These are phyloP conservation scores for Patella caerulea DNA, from an alignment of 2,888 invertebrate species.

Conservation along the genomic window DNA sequence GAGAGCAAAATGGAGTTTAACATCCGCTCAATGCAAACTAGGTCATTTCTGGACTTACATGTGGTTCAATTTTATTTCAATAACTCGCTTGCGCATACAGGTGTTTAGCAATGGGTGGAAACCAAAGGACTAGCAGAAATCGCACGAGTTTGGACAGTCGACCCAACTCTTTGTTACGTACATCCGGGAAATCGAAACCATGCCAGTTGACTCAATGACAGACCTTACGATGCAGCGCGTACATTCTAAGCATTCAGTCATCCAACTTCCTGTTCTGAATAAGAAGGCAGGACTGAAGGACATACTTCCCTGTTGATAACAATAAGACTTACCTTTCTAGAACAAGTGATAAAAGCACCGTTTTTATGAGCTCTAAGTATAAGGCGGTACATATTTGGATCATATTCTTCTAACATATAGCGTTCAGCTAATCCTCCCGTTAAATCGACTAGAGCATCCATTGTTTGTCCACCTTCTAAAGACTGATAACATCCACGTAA, in stretches of 20 bases:
- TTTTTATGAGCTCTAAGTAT: slow-evolving; percentile 65
- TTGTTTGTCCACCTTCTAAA: slow-evolving; percentile 72
- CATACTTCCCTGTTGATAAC: background rate
- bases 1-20: background rate
- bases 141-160: too few species aligned
- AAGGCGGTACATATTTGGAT: slow-evolving; percentile 66
- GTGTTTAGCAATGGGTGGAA: too few species aligned
- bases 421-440: slow-evolving; percentile 73
- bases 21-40: too few species aligned
- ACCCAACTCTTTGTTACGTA: too few species aligned
- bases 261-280: background rate
- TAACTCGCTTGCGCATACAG: background rate
- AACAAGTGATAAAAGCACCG: slow-evolving; percentile 73
- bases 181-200: too few species aligned
- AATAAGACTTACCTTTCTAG: slow-evolving; percentile 66
- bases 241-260: background rate
- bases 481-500: slow-evolving; percentile 73
- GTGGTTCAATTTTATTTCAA: background rate
- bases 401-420: slow-evolving; percentile 68
- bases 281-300: too few species aligned
- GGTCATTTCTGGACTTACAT: too few species aligned
- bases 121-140: too few species aligned
- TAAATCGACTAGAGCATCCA: slow-evolving; percentile 73
- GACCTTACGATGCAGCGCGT: too few species aligned
- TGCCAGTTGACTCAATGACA: too few species aligned